phyloP scores from a whole-genome alignment of 2,113 vertebrate genomes.

The Cryptotis parvus region DNA sequence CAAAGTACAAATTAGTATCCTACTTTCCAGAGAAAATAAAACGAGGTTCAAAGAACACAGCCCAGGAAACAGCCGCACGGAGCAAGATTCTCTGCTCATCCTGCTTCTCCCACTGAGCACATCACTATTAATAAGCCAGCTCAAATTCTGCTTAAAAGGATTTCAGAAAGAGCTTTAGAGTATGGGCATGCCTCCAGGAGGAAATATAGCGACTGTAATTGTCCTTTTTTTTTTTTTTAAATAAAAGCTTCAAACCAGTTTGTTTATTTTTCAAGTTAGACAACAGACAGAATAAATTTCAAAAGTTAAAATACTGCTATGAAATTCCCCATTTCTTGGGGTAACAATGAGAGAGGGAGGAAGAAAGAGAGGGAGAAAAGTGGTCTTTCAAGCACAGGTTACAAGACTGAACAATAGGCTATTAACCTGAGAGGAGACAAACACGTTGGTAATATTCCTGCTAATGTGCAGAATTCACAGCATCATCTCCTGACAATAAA shows the following conservation, averaged over 20 bases:
- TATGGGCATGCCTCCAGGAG: conserved; percentile 38
- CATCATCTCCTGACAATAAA: conserved; percentile 17
- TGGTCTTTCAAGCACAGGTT: conserved; percentile 3
- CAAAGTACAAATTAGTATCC: conserved; percentile 1
- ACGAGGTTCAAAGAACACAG: neutral
- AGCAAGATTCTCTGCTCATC: neutral
- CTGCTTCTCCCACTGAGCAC: conserved; percentile 15
- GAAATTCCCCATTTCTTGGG: neutral
- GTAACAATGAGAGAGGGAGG: neutral
- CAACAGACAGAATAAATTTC: neutral
- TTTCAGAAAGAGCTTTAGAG: conserved; percentile 5
- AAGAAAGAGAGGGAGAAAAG: too few species aligned
- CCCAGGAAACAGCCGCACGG: neutral
- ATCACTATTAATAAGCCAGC: conserved; percentile 65
- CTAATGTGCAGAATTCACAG: conserved; percentile 19
- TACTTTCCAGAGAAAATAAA: conserved; percentile 56
- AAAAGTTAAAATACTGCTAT: conserved; percentile 35
- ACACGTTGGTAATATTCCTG: neutral
- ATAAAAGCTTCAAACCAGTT: conserved; percentile 3
- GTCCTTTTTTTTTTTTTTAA: conserved; percentile 4
- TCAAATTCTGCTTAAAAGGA: conserved; percentile 55
- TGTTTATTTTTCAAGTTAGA: conserved; percentile 63
- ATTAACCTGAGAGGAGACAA: conserved; percentile 23
- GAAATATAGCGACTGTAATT: conserved; percentile 2
- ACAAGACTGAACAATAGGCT: neutral